phyloP scores from a whole-genome alignment of 2,113 vertebrate species.

The Ptychochromis oligacanthus region DNA sequence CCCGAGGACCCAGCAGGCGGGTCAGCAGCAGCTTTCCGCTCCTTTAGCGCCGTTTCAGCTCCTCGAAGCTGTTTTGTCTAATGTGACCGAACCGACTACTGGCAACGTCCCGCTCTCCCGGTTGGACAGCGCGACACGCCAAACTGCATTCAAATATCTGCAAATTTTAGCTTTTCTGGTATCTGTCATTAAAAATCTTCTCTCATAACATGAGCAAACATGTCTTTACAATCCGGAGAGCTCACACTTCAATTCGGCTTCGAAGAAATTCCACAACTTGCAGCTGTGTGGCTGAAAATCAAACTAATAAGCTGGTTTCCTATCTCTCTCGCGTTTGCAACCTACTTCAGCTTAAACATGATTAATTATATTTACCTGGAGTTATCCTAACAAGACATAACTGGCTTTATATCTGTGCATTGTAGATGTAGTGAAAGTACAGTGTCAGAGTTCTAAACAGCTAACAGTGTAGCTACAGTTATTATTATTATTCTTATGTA shows the following conservation, averaged over 20 bases:
- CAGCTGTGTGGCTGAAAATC: background rate
- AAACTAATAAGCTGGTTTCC: background rate
- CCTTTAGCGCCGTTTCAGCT: background rate
- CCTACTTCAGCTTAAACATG: background rate
- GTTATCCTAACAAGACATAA: background rate
- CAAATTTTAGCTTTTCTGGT: background rate
- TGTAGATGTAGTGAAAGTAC: background rate
- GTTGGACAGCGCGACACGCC: background rate
- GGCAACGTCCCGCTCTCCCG: background rate
- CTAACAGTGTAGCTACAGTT: background rate
- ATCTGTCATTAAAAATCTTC: too few species aligned
- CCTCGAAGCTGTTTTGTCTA: background rate
- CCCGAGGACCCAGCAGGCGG: background rate
- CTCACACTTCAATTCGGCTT: background rate
- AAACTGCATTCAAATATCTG: background rate
- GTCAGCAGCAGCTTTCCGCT: background rate
- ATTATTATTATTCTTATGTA: too few species aligned
- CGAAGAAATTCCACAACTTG: rapidly evolving
- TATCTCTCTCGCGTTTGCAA: too few species aligned
- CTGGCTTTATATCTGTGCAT: background rate
- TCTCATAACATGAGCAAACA: background rate
- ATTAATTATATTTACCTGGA: background rate
- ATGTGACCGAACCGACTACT: background rate
- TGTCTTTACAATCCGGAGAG: rapidly evolving
- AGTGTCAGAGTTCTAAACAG: background rate